Conservation (phyloP, 2,888 invertebrate species). For the Orthosia gracilis region DNA sequence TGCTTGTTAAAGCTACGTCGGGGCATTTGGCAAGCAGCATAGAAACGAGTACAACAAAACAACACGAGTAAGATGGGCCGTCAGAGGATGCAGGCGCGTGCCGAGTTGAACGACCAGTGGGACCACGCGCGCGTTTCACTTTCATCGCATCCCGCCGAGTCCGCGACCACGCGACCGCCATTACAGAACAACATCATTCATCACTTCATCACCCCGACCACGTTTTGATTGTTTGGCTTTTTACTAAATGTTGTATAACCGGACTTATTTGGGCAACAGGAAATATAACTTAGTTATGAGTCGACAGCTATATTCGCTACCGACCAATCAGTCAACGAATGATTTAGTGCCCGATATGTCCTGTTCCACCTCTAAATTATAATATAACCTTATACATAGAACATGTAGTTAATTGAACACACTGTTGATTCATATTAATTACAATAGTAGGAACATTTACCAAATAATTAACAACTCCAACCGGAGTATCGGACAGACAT, state of each 20-base stretch:
- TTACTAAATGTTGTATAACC: constrained; percentile 31
- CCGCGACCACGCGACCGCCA: constrained; percentile 69
- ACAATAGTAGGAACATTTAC: neutral
- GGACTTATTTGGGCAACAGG: constrained; percentile 27
- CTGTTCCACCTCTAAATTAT: constrained; percentile 1
- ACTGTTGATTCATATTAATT: neutral
- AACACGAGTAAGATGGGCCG: constrained; percentile 77
- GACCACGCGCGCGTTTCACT: constrained; percentile 87
- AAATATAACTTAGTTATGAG: constrained; percentile 11
- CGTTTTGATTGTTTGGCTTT: constrained; percentile 51
- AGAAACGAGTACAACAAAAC: constrained; percentile 75
- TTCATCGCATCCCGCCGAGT: constrained; percentile 83
- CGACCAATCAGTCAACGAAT: neutral
- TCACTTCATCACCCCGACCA: constrained; percentile 69
- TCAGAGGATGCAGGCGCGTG: constrained; percentile 87
- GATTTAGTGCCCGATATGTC: neutral
- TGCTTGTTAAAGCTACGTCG: constrained; percentile 31
- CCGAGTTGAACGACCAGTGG: constrained; percentile 90
- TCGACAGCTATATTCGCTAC: constrained; percentile 3
- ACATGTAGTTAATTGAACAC: neutral
- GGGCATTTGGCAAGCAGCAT: constrained; percentile 44
- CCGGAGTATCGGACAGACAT: constrained; percentile 23
- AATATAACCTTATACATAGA: neutral
- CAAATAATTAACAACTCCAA: neutral
- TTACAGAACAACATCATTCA: constrained; percentile 72